phyloP scores from a whole-genome alignment of 2,888 invertebrate species.

The Agrochola litura region DNA sequence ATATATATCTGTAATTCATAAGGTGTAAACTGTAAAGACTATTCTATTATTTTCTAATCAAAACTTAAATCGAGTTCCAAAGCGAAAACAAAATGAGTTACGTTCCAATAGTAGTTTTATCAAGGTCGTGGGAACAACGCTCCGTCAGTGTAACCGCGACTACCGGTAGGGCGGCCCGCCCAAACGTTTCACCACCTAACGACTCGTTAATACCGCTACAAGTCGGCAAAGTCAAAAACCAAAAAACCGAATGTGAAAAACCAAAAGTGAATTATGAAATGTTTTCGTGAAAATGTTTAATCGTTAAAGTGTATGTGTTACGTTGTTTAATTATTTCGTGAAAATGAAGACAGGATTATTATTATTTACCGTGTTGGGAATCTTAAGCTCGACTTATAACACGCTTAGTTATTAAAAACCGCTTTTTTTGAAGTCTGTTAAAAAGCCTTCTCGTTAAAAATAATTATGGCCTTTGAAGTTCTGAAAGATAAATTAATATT shows the following conservation, averaged over 20 bases:
- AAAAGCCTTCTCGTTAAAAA: conserved; percentile 31
- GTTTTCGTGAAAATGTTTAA: conserved; percentile 6
- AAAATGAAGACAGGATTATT: conserved; percentile 1
- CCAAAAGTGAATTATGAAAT: not conserved
- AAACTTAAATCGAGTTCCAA: conserved; percentile 31
- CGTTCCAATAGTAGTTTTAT: conserved; percentile 58
- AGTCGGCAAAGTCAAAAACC: conserved; percentile 11
- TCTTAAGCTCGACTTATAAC: conserved; percentile 51
- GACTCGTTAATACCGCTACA: conserved; percentile 7
- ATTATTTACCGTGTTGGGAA: conserved; percentile 23
- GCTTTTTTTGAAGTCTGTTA: too few relatives aligned
- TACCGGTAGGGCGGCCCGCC: conserved; percentile 78
- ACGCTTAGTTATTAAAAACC: conserved; percentile 27
- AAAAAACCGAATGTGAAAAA: conserved; percentile 8
- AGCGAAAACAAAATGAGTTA: conserved; percentile 52
- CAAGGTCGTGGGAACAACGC: conserved; percentile 59
- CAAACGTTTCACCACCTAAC: conserved; percentile 48
- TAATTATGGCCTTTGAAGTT: conserved; percentile 6
- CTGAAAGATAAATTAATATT: conserved; percentile 20
- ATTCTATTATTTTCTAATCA: not conserved
- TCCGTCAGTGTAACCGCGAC: conserved; percentile 75
- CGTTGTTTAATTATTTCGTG: conserved; percentile 2
- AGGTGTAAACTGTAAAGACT: too few relatives aligned
- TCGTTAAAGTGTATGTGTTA: conserved; percentile 30
- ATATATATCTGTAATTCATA: too few relatives aligned